These are phyloP conservation scores for Platichthys stellatus DNA, from an alignment of 2,113 vertebrate genomes.

Conservation along the genomic window DNA sequence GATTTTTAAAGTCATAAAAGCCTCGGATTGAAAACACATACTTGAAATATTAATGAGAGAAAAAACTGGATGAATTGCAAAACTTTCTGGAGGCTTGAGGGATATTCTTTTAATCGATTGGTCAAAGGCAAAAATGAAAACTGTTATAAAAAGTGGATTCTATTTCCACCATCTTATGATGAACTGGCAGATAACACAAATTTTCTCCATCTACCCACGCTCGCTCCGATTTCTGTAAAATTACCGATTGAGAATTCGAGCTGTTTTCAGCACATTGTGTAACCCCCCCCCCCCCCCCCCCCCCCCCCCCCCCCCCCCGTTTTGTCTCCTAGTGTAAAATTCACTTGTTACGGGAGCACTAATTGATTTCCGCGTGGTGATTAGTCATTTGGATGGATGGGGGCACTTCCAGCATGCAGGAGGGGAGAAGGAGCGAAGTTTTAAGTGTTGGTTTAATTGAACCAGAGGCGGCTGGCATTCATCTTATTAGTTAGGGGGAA, in stretches of 20 bases:
- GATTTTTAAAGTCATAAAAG: too few relatives aligned
- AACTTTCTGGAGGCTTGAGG: background rate
- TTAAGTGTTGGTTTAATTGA: constrained; percentile 72
- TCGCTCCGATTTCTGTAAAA: constrained; percentile 34
- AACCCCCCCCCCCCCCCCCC: constrained; percentile 4
- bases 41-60: too few relatives aligned
- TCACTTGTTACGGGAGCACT: constrained; percentile 51
- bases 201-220: constrained; percentile 38
- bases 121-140: constrained; percentile 36
- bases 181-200: constrained; percentile 43
- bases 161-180: constrained; percentile 44
- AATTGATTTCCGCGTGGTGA: constrained; percentile 70
- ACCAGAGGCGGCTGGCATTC: constrained; percentile 45
- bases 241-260: constrained; percentile 6
- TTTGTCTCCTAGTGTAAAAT: constrained; percentile 53
- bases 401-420: constrained; percentile 41
- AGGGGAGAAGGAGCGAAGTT: constrained; percentile 43
- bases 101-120: constrained; percentile 43
- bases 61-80: background rate
- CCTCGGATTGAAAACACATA: too few relatives aligned
- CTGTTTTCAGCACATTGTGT: constrained; percentile 23
- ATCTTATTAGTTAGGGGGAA: constrained; percentile 32
- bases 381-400: constrained; percentile 68
- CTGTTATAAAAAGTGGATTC: constrained; percentile 36
- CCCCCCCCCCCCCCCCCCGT: background rate